phyloP scores from a whole-genome alignment of 2,797 vertebrate species.

The Notolabrus celidotus region DNA sequence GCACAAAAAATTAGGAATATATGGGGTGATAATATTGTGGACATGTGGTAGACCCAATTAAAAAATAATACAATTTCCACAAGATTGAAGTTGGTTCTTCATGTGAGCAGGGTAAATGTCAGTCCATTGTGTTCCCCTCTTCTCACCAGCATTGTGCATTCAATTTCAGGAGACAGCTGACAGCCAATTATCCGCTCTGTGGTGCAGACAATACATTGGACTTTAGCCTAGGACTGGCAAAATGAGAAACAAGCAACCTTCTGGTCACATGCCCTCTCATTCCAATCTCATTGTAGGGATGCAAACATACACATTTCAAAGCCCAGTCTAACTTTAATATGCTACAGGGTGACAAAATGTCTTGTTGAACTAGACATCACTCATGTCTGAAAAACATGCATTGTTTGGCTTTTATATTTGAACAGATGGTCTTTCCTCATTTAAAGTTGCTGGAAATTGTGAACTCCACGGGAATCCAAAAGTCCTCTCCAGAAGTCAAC shows the following conservation, averaged over 20 bases:
- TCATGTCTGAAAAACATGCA: constrained; percentile 14
- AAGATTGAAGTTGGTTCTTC: too few species aligned
- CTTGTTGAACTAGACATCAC: constrained; percentile 7
- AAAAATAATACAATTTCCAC: too few species aligned
- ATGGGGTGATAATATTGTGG: too few species aligned
- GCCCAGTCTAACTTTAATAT: constrained; percentile 1
- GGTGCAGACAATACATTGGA: constrained; percentile 41
- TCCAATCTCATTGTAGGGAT: constrained; percentile 5
- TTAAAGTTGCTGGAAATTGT: constrained; percentile 50
- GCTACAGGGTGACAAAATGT: neutral
- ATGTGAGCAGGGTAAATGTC: constrained; percentile 21
- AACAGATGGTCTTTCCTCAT: constrained; percentile 61
- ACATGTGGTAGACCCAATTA: too few species aligned
- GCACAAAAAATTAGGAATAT: too few species aligned
- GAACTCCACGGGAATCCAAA: constrained; percentile 39
- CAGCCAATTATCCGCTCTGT: constrained; percentile 50
- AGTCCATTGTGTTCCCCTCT: constrained; percentile 22
- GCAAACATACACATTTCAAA: constrained; percentile 18
- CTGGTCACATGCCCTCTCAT: neutral
- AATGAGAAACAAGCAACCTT: constrained; percentile 18
- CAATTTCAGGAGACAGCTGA: constrained; percentile 48
- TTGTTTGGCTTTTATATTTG: constrained; percentile 48
- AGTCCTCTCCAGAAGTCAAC: constrained; percentile 37
- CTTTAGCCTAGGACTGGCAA: constrained; percentile 23
- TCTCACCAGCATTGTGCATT: constrained; percentile 36